A percentile compares a stretch with the other conserved stretches of the same genome.
Evolutionary conservation across 1,140 invertebrate genomes (phyloP).

Genomic region (Saccostrea glomerata): DNA sequence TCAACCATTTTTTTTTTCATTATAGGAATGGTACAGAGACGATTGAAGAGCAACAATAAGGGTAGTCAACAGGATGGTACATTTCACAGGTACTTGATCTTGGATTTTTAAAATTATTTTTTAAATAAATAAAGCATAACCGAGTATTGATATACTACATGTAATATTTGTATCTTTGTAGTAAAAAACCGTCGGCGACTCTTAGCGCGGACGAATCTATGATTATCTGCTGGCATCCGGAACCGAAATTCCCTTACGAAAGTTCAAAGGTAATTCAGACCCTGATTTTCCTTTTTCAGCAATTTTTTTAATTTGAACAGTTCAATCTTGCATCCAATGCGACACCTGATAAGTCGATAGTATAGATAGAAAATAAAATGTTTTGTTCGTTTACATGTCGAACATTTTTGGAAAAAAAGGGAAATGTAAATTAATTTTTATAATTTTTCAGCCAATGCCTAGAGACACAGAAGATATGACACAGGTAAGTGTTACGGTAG

Average conservation of each 20-base stretch:
- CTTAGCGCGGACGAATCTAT: constrained; percentile 83
- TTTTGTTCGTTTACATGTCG: neutral
- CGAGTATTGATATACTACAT: neutral
- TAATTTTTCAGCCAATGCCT: constrained; percentile 37
- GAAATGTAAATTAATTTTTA: neutral
- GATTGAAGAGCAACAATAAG: neutral
- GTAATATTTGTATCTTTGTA: neutral
- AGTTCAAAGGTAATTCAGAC: constrained; percentile 80
- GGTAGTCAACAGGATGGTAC: neutral
- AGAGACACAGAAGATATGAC: constrained; percentile 23
- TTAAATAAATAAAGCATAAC: neutral
- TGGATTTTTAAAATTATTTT: neutral
- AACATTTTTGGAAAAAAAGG: neutral
- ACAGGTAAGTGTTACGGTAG: constrained; percentile 33
- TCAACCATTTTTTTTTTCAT: neutral
- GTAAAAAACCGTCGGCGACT: constrained; percentile 51
- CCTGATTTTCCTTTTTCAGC: neutral
- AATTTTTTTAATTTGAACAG: no score
- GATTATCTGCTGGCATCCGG: constrained; percentile 91
- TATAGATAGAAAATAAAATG: neutral
- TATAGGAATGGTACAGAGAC: neutral
- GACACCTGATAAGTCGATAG: no score
- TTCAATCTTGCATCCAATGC: no score
- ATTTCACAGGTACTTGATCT: neutral
- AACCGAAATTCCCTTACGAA: constrained; percentile 90